phyloP scores from a whole-genome alignment of 1,140 invertebrate species.

The Andrena cerasifolii region DNA sequence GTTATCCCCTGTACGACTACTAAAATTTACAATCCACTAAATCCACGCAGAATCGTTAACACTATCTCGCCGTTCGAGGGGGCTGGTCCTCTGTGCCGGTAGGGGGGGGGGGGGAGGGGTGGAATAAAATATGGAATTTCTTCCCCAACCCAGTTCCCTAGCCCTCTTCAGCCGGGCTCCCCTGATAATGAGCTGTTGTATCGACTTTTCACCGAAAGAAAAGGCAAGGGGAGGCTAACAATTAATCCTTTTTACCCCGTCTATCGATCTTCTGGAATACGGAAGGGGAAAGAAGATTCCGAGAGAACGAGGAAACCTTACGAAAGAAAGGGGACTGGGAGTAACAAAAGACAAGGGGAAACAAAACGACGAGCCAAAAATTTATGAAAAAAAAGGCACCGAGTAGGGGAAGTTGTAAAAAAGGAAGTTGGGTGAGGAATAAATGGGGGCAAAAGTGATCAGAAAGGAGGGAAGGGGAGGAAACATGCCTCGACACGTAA shows the following conservation, averaged over 20 bases:
- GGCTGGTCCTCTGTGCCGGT: no score
- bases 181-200: constrained; percentile 56
- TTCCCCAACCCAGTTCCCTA: neutral
- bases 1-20: neutral
- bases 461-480: neutral
- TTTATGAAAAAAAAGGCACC: neutral
- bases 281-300: neutral
- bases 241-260: constrained; percentile 63
- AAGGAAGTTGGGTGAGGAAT: neutral
- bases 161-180: constrained; percentile 20
- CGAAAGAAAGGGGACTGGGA: neutral
- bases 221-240: constrained; percentile 1
- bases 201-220: constrained; percentile 47
- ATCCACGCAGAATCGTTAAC: constrained; percentile 33
- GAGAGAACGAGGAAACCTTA: no score
- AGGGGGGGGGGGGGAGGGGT: no score
- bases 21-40: constrained; percentile 32
- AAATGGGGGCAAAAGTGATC: neutral
- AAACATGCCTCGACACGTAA: no score
- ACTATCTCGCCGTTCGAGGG: neutral
- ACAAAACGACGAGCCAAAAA: neutral
- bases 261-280: neutral
- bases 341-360: no score
- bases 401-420: neutral
- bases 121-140: constrained; percentile 42